Evolutionary conservation across 2,888 invertebrate species (phyloP).

Genomic region (Drymonia ruficornis): DNA sequence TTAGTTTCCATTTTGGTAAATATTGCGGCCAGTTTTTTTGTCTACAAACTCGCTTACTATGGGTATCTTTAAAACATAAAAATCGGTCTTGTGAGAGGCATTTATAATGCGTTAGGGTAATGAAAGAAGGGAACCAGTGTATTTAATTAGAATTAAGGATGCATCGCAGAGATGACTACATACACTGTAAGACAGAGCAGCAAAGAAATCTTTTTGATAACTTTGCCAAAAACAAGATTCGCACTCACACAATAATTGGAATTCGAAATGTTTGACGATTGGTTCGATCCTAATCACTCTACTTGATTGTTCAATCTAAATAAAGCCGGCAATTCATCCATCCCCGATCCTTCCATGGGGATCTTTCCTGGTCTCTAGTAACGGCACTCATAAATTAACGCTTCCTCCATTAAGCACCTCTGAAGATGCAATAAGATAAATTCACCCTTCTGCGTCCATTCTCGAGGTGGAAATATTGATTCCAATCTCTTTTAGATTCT

Average conservation of each 20-base stretch:
- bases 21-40: not conserved
- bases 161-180: no score
- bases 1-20: conserved; percentile 17
- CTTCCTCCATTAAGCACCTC: conserved; percentile 53
- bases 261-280: conserved; percentile 31
- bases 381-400: conserved; percentile 49
- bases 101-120: no score
- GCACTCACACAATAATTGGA: not conserved
- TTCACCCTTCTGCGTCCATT: conserved; percentile 42
- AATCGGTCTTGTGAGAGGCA: no score
- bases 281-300: conserved; percentile 15
- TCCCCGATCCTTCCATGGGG: conserved; percentile 16
- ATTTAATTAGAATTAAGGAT: no score
- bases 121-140: no score
- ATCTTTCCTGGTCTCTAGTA: conserved; percentile 28
- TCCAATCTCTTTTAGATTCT: conserved; percentile 15
- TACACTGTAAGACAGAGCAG: no score
- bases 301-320: conserved; percentile 35
- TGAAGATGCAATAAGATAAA: conserved; percentile 55
- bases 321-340: conserved; percentile 21
- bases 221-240: not conserved
- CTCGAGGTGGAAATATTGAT: conserved; percentile 45
- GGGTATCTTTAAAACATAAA: no score
- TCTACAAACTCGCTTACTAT: not conserved
- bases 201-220: no score